A percentile compares a stretch with the other conserved stretches of the same genome.
These are phyloP conservation scores for Corythornis cristatus DNA, from an alignment of 2,113 vertebrate species.

Conservation along the genomic window DNA sequence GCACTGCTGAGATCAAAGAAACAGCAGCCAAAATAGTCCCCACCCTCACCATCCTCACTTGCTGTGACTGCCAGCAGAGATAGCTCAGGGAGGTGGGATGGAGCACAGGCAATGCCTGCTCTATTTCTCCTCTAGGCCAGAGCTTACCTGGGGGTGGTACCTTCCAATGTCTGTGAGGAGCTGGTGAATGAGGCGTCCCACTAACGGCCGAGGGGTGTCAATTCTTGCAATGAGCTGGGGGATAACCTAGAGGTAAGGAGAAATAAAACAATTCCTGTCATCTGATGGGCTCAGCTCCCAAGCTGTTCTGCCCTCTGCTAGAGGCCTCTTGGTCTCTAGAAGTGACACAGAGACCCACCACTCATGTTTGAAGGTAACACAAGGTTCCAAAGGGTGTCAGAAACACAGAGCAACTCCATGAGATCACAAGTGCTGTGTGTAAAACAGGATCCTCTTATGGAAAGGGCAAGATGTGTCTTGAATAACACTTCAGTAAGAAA, in stretches of 20 bases:
- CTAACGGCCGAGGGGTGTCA: conserved; percentile 92
- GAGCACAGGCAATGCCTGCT: not conserved
- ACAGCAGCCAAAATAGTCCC: not conserved
- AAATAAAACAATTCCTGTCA: not conserved
- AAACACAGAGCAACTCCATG: not conserved
- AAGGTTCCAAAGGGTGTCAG: not conserved
- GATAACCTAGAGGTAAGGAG: conserved; percentile 83
- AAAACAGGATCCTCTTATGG: not conserved
- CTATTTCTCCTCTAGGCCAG: not conserved
- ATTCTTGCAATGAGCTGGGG: conserved; percentile 98
- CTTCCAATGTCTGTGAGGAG: conserved; percentile 96
- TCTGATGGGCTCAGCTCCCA: not conserved
- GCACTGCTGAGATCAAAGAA: not conserved
- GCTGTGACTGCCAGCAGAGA: not conserved
- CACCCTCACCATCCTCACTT: not conserved
- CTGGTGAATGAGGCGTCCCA: conserved; percentile 97
- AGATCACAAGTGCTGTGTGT: not conserved
- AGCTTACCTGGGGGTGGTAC: conserved; percentile 92
- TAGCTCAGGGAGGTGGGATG: not conserved
- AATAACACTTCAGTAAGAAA: not conserved
- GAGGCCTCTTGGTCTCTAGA: not conserved
- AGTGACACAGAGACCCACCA: not conserved
- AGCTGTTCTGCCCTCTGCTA: not conserved
- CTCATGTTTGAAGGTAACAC: not conserved
- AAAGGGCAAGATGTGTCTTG: not conserved